Evolutionary conservation across 2,113 vertebrate genomes (phyloP), one percentile per base, ranked within the genome.

Genomic region (Phodopus roborovskii): DNA sequence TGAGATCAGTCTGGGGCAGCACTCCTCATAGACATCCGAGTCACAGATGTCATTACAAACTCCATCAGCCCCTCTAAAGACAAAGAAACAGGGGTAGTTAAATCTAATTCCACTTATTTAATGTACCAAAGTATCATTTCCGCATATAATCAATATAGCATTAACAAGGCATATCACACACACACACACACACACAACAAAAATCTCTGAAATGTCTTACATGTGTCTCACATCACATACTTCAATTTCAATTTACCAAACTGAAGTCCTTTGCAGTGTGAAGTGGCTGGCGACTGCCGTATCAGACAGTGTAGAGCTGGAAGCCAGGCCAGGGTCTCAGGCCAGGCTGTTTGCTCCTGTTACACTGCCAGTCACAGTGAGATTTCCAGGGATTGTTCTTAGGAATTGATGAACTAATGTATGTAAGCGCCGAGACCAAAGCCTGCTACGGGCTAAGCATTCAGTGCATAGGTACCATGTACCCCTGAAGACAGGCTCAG

Each of bases 251-350:
- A 26, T 22, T 56, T 82, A 60, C n/a, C 58, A 45, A 62, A 36
- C 33, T 78, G 26, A 8, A 62, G 50, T 22, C 22, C 45, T 26
- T 7, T 60, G 22, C 12, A 36, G 96, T 68, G 26, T 3, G 56
- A 26, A 3, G 66, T 73, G 83, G 28, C 78, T 12, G 4, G 73
- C 0, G 82, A 50, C 78, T 64, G 6, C 0, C 0, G 28, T 16
- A 0, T 1, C 2, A 19, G 28, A 26, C 20, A 28, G 70, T 0
- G 0, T 16, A 6, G 53, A 19, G n/a, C 81, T 71, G 16, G 75
- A 64, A 62, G 71, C 24, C 48, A 9, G 62, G 19, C 12, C 39
- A 11, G 56, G 7, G 9, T 82, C 70, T 66, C 11, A 2, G 10
- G 28, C 9, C 26, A 33, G 78, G 22, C 75, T 56, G 26, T 19